Evolutionary conservation across 92 coral and sea anemone species (phyloP), one percentile per base, ranked within the genome.

Genomic region (Muricea muricata): DNA sequence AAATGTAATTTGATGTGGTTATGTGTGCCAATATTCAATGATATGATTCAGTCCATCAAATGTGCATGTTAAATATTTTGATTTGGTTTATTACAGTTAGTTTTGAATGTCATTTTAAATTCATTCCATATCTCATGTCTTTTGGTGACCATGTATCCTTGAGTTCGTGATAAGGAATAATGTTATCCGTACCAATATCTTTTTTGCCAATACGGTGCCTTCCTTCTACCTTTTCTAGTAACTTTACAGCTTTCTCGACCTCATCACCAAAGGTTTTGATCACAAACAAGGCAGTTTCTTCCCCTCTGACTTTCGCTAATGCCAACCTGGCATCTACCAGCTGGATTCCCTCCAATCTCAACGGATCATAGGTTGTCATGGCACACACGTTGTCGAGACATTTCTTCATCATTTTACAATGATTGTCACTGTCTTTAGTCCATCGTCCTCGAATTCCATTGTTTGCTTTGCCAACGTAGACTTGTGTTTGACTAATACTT

Each of bases 211-310:
- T 68, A 33, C 75, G 41, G 46, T 68, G 75, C 41, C 1, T 32
- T 68, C 37, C 4, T 25, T 65, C 41, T 26, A 18, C 41, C 8
- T 37, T 4, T 37, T 37, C 9, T 4, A 37, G 42, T 37, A 11
- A 6, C 14, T 11, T 61, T 68, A 10, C 75, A 0, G 75, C 75
- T n/a, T 68, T 68, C n/a, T 68, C 75, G 8, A 29, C 46, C 0
- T 68, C 75, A 68, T 68, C 75, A 30, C 75, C 47, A 34, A 68
- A 68, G 75, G 75, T 68, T 68, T 68, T 68, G 28, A 68, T 68
- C 11, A 68, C 75, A 68, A 68, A 68, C 29, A 68, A n/a, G 8
- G 75, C 75, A 33, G n/a, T 10, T 2, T 37, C 17, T 25, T 45
- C 41, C 56, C 21, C 6, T 67, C 74, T 67, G 6, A 67, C 74